A percentile compares a stretch with the other conserved stretches of the same genome.
These are phyloP conservation scores for Drosophila baimaii DNA, from an alignment of 1,140 invertebrate genomes.

Conservation along the genomic window DNA sequence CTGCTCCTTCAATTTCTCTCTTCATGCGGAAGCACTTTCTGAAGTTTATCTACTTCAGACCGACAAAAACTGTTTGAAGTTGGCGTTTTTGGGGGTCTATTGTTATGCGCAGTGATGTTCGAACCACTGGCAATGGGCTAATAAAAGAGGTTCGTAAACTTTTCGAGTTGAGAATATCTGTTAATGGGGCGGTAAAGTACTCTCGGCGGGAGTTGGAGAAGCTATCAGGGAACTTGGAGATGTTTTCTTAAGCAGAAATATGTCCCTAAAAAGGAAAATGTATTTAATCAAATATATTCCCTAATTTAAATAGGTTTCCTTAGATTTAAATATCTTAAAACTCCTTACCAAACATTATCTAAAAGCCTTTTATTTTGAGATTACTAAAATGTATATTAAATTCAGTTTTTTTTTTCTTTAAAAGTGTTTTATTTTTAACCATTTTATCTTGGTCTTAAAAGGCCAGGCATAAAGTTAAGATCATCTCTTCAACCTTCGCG, in stretches of 20 bases:
- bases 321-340: neutral
- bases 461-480: slow-evolving; percentile 13
- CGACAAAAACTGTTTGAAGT: slow-evolving; percentile 29
- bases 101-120: slow-evolving; percentile 26
- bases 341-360: neutral
- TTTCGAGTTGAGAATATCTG: neutral
- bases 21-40: slow-evolving; percentile 34
- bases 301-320: neutral
- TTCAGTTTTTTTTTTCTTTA: neutral
- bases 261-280: no score
- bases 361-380: neutral
- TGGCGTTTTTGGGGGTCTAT: neutral
- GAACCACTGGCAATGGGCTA: slow-evolving; percentile 7
- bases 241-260: neutral
- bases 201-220: neutral
- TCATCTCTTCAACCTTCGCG: slow-evolving; percentile 11
- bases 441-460: slow-evolving; percentile 10
- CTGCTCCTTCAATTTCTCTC: slow-evolving; percentile 8
- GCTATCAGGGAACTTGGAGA: neutral
- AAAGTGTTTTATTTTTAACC: neutral
- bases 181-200: neutral
- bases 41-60: slow-evolving; percentile 11
- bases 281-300: neutral
- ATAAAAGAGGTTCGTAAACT: slow-evolving; percentile 25
- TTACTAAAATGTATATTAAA: no score